These are phyloP conservation scores for Ctenodactylus gundi DNA, from an alignment of 2,113 vertebrate genomes.

Conservation along the genomic window DNA sequence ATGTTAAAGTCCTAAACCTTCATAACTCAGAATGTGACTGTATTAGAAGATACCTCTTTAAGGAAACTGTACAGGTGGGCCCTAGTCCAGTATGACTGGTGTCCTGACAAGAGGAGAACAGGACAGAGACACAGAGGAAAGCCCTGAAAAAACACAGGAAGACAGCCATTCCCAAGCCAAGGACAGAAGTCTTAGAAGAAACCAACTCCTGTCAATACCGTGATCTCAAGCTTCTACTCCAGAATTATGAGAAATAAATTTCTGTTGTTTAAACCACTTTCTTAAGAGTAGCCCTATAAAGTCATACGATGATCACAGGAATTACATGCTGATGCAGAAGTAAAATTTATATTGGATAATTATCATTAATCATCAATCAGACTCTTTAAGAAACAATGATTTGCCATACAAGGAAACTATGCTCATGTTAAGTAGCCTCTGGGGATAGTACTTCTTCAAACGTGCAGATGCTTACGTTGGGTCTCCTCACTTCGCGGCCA, in stretches of 20 bases:
- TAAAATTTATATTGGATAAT: neutral
- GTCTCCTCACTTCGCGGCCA: constrained; percentile 92
- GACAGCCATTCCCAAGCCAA: neutral
- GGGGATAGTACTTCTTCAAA: neutral
- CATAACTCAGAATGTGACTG: neutral
- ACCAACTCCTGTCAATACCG: neutral
- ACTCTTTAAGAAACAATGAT: neutral
- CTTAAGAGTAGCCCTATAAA: neutral
- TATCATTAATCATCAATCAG: neutral
- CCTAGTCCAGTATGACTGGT: neutral
- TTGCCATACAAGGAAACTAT: neutral
- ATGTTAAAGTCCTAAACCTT: neutral
- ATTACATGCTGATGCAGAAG: neutral
- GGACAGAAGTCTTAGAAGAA: neutral
- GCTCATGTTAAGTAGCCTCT: neutral
- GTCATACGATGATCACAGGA: neutral
- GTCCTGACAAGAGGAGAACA: neutral
- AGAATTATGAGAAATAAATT: neutral
- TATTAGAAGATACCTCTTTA: neutral
- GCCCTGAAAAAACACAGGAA: neutral
- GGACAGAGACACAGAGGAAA: neutral
- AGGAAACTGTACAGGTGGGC: neutral
- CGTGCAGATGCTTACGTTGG: constrained; percentile 86
- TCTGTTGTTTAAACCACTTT: neutral
- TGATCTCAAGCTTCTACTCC: neutral